Evolutionary conservation across 2,888 invertebrate genomes (phyloP).

Genomic region (Laothoe populi): DNA sequence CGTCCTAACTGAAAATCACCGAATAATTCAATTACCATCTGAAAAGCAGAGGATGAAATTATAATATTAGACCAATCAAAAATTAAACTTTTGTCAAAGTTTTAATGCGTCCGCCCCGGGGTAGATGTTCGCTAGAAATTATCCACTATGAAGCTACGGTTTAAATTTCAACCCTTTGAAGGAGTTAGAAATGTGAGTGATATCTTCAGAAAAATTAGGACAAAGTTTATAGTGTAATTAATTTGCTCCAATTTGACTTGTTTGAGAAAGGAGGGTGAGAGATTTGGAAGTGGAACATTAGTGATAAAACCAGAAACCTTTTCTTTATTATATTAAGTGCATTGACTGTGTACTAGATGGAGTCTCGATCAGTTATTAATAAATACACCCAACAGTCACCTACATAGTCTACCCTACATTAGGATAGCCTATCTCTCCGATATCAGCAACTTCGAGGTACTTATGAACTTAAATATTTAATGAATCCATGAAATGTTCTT

Average conservation of each 20-base stretch:
- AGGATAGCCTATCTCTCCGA: too few species aligned
- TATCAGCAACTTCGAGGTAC: too few species aligned
- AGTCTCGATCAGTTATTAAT: too few species aligned
- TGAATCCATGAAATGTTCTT: too few species aligned
- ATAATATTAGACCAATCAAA: slow-evolving; percentile 46
- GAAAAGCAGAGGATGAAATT: slow-evolving; percentile 21
- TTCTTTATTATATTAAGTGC: too few species aligned
- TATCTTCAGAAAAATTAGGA: not conserved
- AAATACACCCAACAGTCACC: too few species aligned
- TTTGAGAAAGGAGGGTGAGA: too few species aligned
- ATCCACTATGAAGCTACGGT: slow-evolving; percentile 8
- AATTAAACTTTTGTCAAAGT: slow-evolving; percentile 54
- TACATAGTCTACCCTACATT: too few species aligned
- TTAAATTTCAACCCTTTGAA: slow-evolving; percentile 1
- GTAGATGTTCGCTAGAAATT: slow-evolving; percentile 14
- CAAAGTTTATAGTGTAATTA: not conserved
- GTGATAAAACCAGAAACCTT: too few species aligned
- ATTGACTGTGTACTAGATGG: too few species aligned
- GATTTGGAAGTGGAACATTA: too few species aligned
- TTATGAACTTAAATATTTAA: too few species aligned
- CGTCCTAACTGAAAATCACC: not conserved
- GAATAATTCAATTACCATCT: slow-evolving; percentile 14
- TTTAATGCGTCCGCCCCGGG: slow-evolving; percentile 45
- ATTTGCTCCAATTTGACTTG: not conserved
- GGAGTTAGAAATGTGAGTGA: not conserved